Base-by-base conservation (phyloP, 1,140 invertebrate genomes). In the Amyelois transitella region DNA sequence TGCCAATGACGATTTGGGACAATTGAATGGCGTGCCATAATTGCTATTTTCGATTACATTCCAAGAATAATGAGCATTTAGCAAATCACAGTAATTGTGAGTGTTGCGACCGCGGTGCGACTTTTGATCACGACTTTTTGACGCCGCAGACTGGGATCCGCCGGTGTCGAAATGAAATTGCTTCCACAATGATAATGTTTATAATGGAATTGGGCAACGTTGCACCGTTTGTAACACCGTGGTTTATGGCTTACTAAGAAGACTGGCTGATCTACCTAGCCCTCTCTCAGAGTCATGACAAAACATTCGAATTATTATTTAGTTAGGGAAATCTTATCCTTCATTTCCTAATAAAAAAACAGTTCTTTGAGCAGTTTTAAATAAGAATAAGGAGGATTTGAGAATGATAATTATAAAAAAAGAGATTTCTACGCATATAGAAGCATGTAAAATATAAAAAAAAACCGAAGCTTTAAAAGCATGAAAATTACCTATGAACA, bases 21-120 rank as follows among this genome's bases (percentile, higher is more conserved):
- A 75, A 81, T 79, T 73, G 75, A 76, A 79, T 73, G 66, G 55
- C 66, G 64, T 38, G 57, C 71, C 53, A 69, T 76, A 75, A 77
- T 80, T 72, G 70, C 43, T 53, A 75, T 77, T 77, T 77, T 75
- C 64, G 74, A 79, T 82, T 75, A 74, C 64, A 58, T 59, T 62
- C 65, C 65, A 68, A 69, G 45, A 64, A 72, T 77, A 77, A 75
- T 79, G 72, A 80, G 70, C 59, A 66, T 80, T 82, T 75, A 62
- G 53, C 64, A 75, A 82, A 79, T 77, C 68, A 71, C 62, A 72
- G 70, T 70, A 52, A 74, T 82, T 72, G 73, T 72, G 56, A 32
- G 54, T 54, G 64, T 73, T 69, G 69, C 62, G 53, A 45, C 66
- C 61, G n/a, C 62, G 61, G 53, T 63, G 55, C n/a, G 32, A 38